Evolutionary conservation across 2,888 invertebrate genomes (phyloP), one percentile per base, ranked within the genome.

Genomic region (Axea sp.): DNA sequence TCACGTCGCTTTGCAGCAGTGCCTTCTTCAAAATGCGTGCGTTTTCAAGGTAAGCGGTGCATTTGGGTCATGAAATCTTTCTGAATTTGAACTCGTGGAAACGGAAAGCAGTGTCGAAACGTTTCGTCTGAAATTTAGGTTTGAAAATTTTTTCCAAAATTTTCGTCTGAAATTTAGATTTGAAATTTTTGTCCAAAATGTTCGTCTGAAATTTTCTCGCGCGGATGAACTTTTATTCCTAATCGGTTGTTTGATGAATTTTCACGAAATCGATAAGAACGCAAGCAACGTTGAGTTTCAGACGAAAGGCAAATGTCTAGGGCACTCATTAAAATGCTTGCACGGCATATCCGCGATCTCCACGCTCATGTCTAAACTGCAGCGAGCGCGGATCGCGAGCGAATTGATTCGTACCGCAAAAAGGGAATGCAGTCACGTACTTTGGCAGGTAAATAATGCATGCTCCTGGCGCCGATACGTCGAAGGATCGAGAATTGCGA

Each of bases 361-460:
- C 2, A 19, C 24, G 33, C 30, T 49, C 26, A 51, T 68, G 47
- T 49, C 33, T 43, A 57, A 57, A 43, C 31, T 43, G 33, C 37
- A 47, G 31, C 3, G 8, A 35, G 19, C 17, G 17, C 26, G 22
- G 31, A 60, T 51, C 35, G 26, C 19, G 28, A 41, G 43, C 11
- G 53, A 47, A 53, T 53, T 41, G 45, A 43, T 41, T 41, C 11
- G 39, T 49, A 69, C 31, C 30, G 43, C 8, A 22, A 39, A 53
- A 60, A 60, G 59, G 28, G 53, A 53, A 60, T 45, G 51, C 11
- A 60, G 60, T 69, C 69, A 69, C 60, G 69, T 69, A 69, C 12
- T 24, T 35, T 12, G 28, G 24, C 41, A 59, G 35, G 59, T 51
- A 45, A 68, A 60, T 51, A 60, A 45, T 41, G 41, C 26, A 39